These are phyloP conservation scores for Zygothrica quintamaculata DNA, from an alignment of 2,888 invertebrate species.

Conservation along the genomic window DNA sequence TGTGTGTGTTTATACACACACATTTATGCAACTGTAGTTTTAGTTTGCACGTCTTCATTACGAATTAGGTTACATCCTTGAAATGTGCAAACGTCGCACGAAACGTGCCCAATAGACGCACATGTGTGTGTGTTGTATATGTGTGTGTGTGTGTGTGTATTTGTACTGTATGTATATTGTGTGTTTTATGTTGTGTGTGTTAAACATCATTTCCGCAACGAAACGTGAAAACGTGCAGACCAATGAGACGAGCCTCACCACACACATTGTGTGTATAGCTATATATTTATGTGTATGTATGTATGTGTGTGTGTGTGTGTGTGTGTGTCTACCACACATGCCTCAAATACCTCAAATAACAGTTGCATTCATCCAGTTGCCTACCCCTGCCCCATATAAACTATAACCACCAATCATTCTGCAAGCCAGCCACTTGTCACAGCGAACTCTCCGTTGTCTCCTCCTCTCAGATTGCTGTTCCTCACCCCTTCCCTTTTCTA, in stretches of 20 bases:
- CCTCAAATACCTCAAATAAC: slow-evolving; percentile 20
- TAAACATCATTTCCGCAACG: slow-evolving; percentile 70
- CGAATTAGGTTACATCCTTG: slow-evolving; percentile 77
- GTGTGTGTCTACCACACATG: slow-evolving; percentile 35
- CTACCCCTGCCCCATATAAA: not conserved
- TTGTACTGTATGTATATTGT: slow-evolving; percentile 28
- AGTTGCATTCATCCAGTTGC: slow-evolving; percentile 34
- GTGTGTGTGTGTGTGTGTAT: slow-evolving; percentile 26
- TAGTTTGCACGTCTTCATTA: slow-evolving; percentile 73
- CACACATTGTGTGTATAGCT: too few species aligned
- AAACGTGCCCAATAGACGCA: slow-evolving; percentile 58
- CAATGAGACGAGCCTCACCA: slow-evolving; percentile 38
- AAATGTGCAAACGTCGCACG: slow-evolving; percentile 75
- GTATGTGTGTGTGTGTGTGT: too few species aligned
- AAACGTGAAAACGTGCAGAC: slow-evolving; percentile 55
- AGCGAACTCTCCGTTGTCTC: not conserved
- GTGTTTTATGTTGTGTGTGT: slow-evolving; percentile 34
- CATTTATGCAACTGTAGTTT: slow-evolving; percentile 42
- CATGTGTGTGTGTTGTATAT: slow-evolving; percentile 31
- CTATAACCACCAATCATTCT: not conserved
- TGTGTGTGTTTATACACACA: too few species aligned
- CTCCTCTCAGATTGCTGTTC: too few species aligned
- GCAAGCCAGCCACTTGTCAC: not conserved
- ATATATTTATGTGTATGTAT: too few species aligned
- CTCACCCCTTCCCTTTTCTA: too few species aligned